These are phyloP conservation scores for Lasioglossum figueresi DNA, from an alignment of 2,888 invertebrate genomes.

Conservation along the genomic window DNA sequence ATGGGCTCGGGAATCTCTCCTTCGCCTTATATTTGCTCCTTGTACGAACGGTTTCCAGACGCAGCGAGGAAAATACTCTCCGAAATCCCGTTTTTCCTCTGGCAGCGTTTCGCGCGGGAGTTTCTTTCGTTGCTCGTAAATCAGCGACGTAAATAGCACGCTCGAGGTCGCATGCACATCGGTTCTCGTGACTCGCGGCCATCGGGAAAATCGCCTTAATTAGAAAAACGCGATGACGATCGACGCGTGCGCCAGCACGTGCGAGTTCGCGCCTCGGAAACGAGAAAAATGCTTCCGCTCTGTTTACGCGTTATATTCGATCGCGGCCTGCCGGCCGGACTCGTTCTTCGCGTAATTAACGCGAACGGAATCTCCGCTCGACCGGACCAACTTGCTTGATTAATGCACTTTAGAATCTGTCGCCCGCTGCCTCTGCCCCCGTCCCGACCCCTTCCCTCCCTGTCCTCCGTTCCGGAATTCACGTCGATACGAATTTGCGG, in stretches of 20 bases:
- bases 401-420: slow-evolving; percentile 26
- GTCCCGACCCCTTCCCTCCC: background rate
- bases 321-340: background rate
- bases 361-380: slow-evolving; percentile 24
- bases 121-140: slow-evolving; percentile 26
- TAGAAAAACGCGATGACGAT: slow-evolving; percentile 47
- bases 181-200: slow-evolving; percentile 44
- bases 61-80: slow-evolving; percentile 16
- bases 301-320: slow-evolving; percentile 43
- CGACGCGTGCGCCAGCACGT: slow-evolving; percentile 36
- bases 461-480: background rate
- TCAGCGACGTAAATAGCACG: slow-evolving; percentile 32
- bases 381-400: slow-evolving; percentile 19
- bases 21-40: slow-evolving; percentile 6
- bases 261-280: slow-evolving; percentile 38
- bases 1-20: slow-evolving; percentile 2
- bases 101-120: background rate
- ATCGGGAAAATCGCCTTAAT: slow-evolving; percentile 58
- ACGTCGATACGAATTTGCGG: slow-evolving; percentile 17
- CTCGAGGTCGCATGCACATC: slow-evolving; percentile 37
- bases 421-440: background rate
- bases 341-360: slow-evolving; percentile 54
- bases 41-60: slow-evolving; percentile 13
- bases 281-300: slow-evolving; percentile 51
- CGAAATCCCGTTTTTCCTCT: slow-evolving; percentile 24